These are phyloP conservation scores for Mnemiopsis leidyi DNA, from an alignment of 37 sponge, comb jelly and placozoan species.

Conservation along the genomic window DNA sequence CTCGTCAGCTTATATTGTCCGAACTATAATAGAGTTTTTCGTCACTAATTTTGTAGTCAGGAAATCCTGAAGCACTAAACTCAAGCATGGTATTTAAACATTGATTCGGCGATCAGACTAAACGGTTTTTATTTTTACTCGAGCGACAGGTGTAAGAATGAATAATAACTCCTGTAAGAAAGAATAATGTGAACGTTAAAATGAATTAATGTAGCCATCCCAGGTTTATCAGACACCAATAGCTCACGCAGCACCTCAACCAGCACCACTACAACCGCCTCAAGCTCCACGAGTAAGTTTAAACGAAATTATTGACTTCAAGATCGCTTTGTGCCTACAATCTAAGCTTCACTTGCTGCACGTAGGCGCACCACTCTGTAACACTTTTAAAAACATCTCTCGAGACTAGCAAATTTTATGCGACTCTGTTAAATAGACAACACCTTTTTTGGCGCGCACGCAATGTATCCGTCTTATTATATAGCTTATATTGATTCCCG, in stretches of 20 bases:
- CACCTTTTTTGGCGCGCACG: background rate
- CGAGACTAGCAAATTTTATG: background rate
- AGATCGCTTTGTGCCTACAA: background rate
- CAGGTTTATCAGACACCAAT: constrained; percentile 62
- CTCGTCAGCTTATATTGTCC: no score
- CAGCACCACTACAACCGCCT: background rate
- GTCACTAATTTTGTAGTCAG: no score
- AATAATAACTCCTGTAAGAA: no score
- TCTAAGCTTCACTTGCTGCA: background rate
- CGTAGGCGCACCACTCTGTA: background rate
- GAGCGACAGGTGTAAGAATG: no score
- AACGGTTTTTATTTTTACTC: background rate
- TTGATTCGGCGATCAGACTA: no score
- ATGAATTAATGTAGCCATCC: background rate
- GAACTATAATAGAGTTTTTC: no score
- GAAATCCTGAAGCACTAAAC: no score
- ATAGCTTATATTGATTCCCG: no score
- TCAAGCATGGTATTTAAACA: no score
- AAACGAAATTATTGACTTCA: background rate
- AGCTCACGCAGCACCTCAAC: constrained; percentile 37
- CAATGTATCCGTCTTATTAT: no score
- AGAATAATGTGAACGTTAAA: no score
- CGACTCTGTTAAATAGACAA: background rate
- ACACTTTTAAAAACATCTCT: background rate
- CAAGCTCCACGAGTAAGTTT: background rate